phyloP scores from a whole-genome alignment of 1,140 invertebrate genomes.

The Bombus ignitus region DNA sequence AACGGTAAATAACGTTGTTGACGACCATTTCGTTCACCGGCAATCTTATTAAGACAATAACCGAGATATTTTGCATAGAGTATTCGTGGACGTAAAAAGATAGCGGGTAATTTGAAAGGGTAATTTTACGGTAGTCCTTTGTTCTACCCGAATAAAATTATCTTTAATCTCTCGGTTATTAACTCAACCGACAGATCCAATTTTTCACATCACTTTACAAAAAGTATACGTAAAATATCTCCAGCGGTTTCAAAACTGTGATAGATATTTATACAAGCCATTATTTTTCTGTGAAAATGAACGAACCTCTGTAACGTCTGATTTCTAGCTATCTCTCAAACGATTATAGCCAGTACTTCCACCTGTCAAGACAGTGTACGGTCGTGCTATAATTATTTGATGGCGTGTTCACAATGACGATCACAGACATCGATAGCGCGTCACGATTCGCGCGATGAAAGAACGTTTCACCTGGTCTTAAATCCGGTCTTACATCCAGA shows the following conservation, averaged over 20 bases:
- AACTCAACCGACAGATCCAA: background rate
- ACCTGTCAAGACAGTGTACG: background rate
- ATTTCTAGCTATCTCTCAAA: background rate
- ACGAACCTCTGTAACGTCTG: too few relatives aligned
- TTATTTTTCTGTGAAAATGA: background rate
- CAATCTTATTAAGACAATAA: background rate
- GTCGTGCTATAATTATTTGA: too few relatives aligned
- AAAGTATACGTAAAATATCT: background rate
- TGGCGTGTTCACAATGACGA: too few relatives aligned
- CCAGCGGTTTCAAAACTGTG: background rate
- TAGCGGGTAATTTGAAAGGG: background rate
- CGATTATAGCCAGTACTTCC: conserved; percentile 1
- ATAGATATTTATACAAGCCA: background rate
- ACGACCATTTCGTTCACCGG: background rate
- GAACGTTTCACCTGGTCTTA: conserved; percentile 25
- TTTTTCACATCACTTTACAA: background rate
- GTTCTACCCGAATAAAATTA: background rate
- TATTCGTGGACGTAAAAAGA: background rate
- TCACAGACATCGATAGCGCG: conserved; percentile 20
- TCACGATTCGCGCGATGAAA: conserved; percentile 22
- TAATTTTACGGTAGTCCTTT: background rate
- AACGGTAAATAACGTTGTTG: background rate
- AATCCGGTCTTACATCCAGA: conserved; percentile 48
- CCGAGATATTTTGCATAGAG: background rate
- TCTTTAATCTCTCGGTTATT: background rate